Percentiles rank a stretch among this genome's conserved stretches.
Conservation (phyloP, 1,140 invertebrate genomes). For the Drosophila baimaii region DNA sequence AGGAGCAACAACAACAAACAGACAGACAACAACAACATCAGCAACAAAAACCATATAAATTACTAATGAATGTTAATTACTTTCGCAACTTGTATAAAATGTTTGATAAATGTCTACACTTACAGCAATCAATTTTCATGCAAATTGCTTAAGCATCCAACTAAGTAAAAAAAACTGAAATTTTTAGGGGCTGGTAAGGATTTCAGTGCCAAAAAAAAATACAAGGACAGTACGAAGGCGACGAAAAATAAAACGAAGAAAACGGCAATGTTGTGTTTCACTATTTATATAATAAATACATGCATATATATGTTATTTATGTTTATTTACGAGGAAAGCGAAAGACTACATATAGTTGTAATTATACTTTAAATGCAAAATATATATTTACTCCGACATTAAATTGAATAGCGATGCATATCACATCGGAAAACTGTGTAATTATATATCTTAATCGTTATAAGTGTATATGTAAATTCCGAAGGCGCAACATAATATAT, state of each 20-base stretch:
- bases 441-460: conserved; percentile 41
- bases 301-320: conserved; percentile 35
- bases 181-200: conserved; percentile 82
- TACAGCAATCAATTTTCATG: conserved; percentile 50
- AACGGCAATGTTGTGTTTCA: conserved; percentile 58
- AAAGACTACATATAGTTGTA: conserved; percentile 71
- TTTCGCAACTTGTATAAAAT: conserved; percentile 59
- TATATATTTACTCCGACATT: conserved; percentile 22
- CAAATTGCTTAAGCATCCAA: conserved; percentile 37
- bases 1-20: conserved; percentile 38
- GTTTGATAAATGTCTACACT: conserved; percentile 70
- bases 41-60: conserved; percentile 40
- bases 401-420: conserved; percentile 11
- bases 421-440: conserved; percentile 23
- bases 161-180: conserved; percentile 61
- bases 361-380: conserved; percentile 51
- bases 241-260: conserved; percentile 56
- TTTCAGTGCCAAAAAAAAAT: conserved; percentile 68
- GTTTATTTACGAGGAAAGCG: conserved; percentile 51
- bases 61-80: conserved; percentile 64
- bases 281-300: conserved; percentile 26
- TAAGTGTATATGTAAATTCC: conserved; percentile 42
- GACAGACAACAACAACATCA: conserved; percentile 13
- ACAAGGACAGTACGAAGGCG: conserved; percentile 9
- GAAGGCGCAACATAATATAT: conserved; percentile 26